Evolutionary conservation across 53 echinoderm and acorn worm species (phyloP), one percentile per base, ranked within the genome.

Genomic region (Henricia sp.): DNA sequence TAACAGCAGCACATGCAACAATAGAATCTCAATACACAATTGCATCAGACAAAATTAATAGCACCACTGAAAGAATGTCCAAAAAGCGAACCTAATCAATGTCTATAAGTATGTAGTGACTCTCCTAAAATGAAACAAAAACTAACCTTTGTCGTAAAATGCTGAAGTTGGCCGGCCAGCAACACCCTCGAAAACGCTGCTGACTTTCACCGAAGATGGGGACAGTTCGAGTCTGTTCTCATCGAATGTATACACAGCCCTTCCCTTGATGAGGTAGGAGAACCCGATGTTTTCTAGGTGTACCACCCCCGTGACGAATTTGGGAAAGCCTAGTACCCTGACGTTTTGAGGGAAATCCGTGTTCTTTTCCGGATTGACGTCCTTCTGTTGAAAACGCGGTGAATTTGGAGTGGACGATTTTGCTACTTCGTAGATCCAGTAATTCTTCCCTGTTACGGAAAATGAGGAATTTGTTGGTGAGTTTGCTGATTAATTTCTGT

Each of bases 221-320:
- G 69, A 14, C 19, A 56, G 33, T 54, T 28, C 10, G 1, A 59
- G 50, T 0, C 40, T 0, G 46, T 38, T 8, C 41, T 91, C 91
- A 25, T 88, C 57, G 60, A 68, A 84, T 4, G 70, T 50, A 64
- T 77, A 78, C 13, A 91, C 91, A 65, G 69, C 77, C 42, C 44
- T 75, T 3, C 88, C 91, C 43, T 88, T 88, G 57, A 91, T 69
- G 34, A 91, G 43, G 50, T 88, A 88, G 19, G 91, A 88, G 59
- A 44, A n/a, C 5, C 78, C 84, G 30, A 30, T 48, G n/a, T 28
- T 48, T 12, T 62, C 34, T 50, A 84, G 43, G 51, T 77, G 84
- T 43, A 91, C 76, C 51, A 88, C 88, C 42, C 63, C 91, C 6
- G 74, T 25, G 32, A 91, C 88, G 2, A 62, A 48, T 26, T 36